Evolutionary conservation across 2,797 vertebrate genomes (phyloP).

Genomic region (Bryconaethiops microstoma): DNA sequence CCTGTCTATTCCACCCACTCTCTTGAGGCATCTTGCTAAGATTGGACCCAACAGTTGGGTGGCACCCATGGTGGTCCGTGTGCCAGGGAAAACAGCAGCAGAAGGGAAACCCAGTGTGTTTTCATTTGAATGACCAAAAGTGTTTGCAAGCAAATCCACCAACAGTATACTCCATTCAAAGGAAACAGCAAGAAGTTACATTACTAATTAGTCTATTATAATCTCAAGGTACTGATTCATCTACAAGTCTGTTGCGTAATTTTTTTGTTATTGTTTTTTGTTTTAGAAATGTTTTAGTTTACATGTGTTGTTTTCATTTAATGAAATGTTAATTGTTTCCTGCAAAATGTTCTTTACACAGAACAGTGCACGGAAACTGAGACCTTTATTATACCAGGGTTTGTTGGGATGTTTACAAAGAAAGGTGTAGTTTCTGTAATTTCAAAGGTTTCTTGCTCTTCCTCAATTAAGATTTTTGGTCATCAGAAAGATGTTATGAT

Average conservation of each 20-base stretch:
- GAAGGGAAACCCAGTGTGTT: not conserved
- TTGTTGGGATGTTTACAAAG: too few species aligned
- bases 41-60: conserved; percentile 15
- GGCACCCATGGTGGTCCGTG: not conserved
- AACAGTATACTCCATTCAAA: not conserved
- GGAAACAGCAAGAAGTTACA: not conserved
- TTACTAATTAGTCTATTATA: not conserved
- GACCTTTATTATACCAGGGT: too few species aligned
- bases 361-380: too few species aligned
- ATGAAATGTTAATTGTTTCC: not conserved
- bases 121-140: not conserved
- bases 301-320: not conserved
- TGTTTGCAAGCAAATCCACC: not conserved
- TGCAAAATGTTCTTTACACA: too few species aligned
- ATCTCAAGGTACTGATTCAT: too few species aligned
- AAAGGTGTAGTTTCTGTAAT: too few species aligned
- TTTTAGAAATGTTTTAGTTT: not conserved
- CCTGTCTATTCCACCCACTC: conserved; percentile 14
- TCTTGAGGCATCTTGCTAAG: not conserved
- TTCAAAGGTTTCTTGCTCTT: too few species aligned
- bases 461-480: too few species aligned
- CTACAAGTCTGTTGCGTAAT: not conserved
- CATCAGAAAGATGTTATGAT: too few species aligned
- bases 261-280: not conserved
- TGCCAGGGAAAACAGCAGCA: conserved; percentile 6